Percentiles rank a stretch among this genome's conserved stretches.
These are phyloP conservation scores for Petromus typicus DNA, from an alignment of 2,113 vertebrate species.

Conservation along the genomic window DNA sequence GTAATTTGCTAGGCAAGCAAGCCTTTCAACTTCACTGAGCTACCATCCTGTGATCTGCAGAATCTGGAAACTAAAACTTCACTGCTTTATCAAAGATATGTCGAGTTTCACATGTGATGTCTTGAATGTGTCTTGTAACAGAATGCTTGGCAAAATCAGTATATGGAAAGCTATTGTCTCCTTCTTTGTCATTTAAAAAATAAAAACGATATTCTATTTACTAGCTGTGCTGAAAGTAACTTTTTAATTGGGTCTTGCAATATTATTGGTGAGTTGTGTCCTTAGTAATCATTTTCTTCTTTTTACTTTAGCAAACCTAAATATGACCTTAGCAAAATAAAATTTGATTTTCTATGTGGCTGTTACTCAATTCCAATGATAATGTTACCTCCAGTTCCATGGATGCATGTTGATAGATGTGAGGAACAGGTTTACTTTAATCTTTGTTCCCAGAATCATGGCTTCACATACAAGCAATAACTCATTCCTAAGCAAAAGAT, in stretches of 20 bases:
- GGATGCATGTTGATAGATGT: background rate
- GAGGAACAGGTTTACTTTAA: background rate
- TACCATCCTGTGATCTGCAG: background rate
- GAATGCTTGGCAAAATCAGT: background rate
- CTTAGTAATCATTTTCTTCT: background rate
- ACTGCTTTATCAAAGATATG: background rate
- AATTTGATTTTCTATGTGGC: background rate
- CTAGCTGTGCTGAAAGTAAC: background rate
- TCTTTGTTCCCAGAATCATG: background rate
- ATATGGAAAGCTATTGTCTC: background rate
- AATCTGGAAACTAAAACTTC: conserved; percentile 28
- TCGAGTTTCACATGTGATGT: background rate
- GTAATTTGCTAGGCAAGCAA: background rate
- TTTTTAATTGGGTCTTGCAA: background rate
- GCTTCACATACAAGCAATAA: background rate
- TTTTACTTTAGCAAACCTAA: background rate
- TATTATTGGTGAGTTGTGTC: background rate
- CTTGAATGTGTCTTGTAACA: background rate
- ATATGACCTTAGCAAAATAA: background rate
- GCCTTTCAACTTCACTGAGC: background rate
- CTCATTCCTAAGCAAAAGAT: background rate
- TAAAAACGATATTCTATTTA: background rate
- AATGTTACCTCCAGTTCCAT: background rate
- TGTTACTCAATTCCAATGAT: background rate
- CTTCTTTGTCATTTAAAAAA: background rate